Evolutionary conservation across 1,140 invertebrate genomes (phyloP).

Genomic region (Diorhabda sublineata): DNA sequence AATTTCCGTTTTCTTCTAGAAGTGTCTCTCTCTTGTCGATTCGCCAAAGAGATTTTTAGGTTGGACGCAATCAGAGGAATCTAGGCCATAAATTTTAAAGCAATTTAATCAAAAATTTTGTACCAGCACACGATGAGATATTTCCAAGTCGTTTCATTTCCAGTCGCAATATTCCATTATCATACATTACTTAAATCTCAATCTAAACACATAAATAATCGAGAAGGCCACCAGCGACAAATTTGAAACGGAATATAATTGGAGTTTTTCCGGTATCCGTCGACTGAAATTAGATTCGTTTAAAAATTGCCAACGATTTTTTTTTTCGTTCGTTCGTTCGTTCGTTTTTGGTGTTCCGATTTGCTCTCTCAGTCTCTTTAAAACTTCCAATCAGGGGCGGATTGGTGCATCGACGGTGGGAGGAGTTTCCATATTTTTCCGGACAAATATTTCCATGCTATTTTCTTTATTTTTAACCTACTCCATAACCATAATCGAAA

Average conservation of each 20-base stretch:
- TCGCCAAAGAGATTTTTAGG: conserved; percentile 16
- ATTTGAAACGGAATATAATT: conserved; percentile 24
- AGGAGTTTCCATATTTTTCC: background rate
- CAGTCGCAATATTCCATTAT: conserved; percentile 30
- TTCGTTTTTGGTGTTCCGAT: background rate
- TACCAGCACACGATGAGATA: conserved; percentile 21
- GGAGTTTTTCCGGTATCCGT: conserved; percentile 20
- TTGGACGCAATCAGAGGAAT: conserved; percentile 23
- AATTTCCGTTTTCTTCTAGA: conserved; percentile 16
- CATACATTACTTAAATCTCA: conserved; percentile 32
- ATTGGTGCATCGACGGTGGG: background rate
- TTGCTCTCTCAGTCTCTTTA: background rate
- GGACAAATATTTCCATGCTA: too few relatives aligned
- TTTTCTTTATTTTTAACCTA: too few relatives aligned
- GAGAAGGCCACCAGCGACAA: conserved; percentile 22
- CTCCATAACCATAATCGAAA: too few relatives aligned
- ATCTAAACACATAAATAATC: conserved; percentile 35
- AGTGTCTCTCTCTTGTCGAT: conserved; percentile 19
- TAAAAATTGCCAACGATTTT: conserved; percentile 21
- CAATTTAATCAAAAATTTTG: conserved; percentile 35
- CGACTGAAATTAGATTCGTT: conserved; percentile 16
- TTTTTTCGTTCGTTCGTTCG: conserved; percentile 3
- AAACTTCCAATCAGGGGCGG: background rate
- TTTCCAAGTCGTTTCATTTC: conserved; percentile 28
- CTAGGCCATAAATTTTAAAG: conserved; percentile 28